These are phyloP conservation scores for Eulemur macaco DNA, from an alignment of 2,113 vertebrate species.

Conservation along the genomic window DNA sequence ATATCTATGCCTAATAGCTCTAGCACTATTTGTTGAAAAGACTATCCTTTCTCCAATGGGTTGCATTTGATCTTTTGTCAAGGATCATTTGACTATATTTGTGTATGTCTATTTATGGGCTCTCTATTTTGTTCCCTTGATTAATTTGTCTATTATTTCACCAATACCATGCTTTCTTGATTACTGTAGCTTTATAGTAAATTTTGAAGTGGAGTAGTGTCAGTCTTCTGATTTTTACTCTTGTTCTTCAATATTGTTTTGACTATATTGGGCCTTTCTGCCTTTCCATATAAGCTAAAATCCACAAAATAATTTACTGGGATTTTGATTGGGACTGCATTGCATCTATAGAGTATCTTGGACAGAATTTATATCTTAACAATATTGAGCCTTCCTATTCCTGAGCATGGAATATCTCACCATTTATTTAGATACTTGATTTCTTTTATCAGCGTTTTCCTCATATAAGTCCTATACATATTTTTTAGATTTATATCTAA, in stretches of 20 bases:
- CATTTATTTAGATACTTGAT: neutral
- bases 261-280: neutral
- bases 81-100: neutral
- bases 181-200: neutral
- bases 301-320: neutral
- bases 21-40: neutral
- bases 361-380: neutral
- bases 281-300: neutral
- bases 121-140: neutral
- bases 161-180: neutral
- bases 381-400: neutral
- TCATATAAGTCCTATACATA: neutral
- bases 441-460: neutral
- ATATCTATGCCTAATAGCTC: neutral
- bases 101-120: neutral
- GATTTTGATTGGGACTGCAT: neutral
- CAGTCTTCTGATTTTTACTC: neutral
- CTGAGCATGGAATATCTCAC: neutral
- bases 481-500: constrained; percentile 3
- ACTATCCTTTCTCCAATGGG: neutral
- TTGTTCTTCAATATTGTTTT: neutral
- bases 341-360: neutral
- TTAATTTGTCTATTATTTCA: neutral
- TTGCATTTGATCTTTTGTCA: neutral
- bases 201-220: neutral